Evolutionary conservation across 2,797 vertebrate genomes (phyloP).

Genomic region (Sparidentex hasta): DNA sequence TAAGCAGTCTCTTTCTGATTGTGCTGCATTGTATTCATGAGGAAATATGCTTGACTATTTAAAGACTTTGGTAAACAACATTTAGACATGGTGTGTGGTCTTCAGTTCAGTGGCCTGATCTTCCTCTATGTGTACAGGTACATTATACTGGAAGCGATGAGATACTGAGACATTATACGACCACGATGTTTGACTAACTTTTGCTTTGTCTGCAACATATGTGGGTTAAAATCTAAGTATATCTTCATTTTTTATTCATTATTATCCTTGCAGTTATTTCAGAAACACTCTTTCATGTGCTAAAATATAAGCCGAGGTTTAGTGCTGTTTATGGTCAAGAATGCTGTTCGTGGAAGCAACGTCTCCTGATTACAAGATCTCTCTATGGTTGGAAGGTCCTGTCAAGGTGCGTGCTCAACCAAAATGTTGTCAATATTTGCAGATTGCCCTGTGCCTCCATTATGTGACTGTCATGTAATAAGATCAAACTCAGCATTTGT

Average conservation of each 20-base stretch:
- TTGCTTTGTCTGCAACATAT: not conserved
- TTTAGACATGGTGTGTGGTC: slow-evolving; percentile 89
- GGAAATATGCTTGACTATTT: slow-evolving; percentile 86
- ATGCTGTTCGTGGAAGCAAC: not conserved
- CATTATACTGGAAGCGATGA: slow-evolving; percentile 26
- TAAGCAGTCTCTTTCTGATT: slow-evolving; percentile 87
- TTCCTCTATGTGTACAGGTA: slow-evolving; percentile 36
- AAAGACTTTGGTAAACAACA: slow-evolving; percentile 83
- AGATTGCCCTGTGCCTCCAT: slow-evolving; percentile 18
- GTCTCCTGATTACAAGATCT: not conserved
- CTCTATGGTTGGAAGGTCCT: not conserved
- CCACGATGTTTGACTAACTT: not conserved
- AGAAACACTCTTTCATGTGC: not conserved
- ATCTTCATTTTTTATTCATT: not conserved
- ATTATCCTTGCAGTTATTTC: not conserved
- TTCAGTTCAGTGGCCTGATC: slow-evolving; percentile 62
- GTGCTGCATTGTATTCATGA: slow-evolving; percentile 84
- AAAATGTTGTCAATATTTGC: slow-evolving; percentile 37
- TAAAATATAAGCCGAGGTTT: not conserved
- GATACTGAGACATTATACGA: slow-evolving; percentile 1
- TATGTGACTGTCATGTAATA: slow-evolving; percentile 28
- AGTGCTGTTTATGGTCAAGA: not conserved
- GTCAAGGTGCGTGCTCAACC: not conserved
- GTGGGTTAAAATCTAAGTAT: not conserved
- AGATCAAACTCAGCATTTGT: slow-evolving; percentile 56